Evolutionary conservation across 2,888 invertebrate species (phyloP).

Genomic region (Chaetogeoica ovagalla): DNA sequence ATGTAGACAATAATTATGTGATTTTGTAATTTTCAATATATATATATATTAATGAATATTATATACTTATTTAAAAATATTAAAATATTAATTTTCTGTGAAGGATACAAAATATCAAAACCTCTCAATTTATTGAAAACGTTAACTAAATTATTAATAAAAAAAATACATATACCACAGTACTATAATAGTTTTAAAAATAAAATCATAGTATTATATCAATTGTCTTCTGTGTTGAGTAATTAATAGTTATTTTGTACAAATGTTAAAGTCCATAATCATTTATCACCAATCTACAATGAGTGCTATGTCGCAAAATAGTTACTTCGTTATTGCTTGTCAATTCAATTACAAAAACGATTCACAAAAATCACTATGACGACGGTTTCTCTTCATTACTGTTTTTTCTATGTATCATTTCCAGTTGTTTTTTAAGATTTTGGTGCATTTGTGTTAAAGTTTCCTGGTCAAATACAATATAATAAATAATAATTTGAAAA

Average conservation of each 20-base stretch:
- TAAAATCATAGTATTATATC: slow-evolving; percentile 24
- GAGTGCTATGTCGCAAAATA: background rate
- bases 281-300: background rate
- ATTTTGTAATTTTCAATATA: too few species aligned
- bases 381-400: slow-evolving; percentile 38
- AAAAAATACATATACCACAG: background rate
- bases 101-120: background rate
- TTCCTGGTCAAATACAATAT: slow-evolving; percentile 14
- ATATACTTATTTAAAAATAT: background rate
- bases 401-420: slow-evolving; percentile 34
- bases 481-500: background rate
- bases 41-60: background rate
- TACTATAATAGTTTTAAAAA: slow-evolving; percentile 11
- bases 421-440: slow-evolving; percentile 47
- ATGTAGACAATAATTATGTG: too few species aligned
- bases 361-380: slow-evolving; percentile 8
- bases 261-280: background rate
- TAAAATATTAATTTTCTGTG: background rate
- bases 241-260: background rate
- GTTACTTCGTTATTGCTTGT: slow-evolving; percentile 8
- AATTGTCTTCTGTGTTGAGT: background rate
- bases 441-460: slow-evolving; percentile 40
- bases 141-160: slow-evolving; percentile 16
- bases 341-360: slow-evolving; percentile 11
- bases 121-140: background rate